Base-by-base conservation (phyloP, 1,140 invertebrate genomes). In the Leptopilina boulardi region DNA sequence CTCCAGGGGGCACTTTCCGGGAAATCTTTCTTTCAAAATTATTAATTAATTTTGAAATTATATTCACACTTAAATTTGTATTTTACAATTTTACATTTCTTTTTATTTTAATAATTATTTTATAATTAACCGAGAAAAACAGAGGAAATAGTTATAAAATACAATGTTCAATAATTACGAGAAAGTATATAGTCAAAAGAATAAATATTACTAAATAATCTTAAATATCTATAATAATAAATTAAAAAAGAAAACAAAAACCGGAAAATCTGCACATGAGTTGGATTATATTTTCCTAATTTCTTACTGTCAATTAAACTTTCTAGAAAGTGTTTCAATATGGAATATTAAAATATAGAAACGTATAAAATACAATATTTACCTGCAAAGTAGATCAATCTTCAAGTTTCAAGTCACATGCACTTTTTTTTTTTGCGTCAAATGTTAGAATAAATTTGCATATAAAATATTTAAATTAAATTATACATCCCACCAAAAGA, bases 361-460 rank as follows among this genome's bases (percentile, higher is more conserved):
- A 38, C 34, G 42, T 44, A n/a, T 44, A 44, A n/a, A 44, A 44
- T 44, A 44, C n/a, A n/a, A n/a, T n/a, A 51, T n/a, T 51, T 51
- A 1, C 47, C n/a, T 51, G n/a, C 4, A 51, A 51, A 51, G 47
- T 44, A 51, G n/a, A 51, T 51, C n/a, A 51, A 0, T 51, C 47
- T 51, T 51, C 13, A 0, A 51, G 13, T 51, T 6, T n/a, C 15
- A 8, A 51, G 15, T 38, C 34, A 38, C 34, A 38, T 51, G 47
- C n/a, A 51, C 47, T 51, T 6, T 6, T 51, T 51, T 18, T 3
- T 51, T n/a, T n/a, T n/a, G n/a, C n/a, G n/a, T 18, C 15, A 18
- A 51, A 41, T 4, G n/a, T 18, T 51, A n/a, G n/a, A 51, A 18
- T 51, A 51, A 51, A 51, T 51, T 51, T 51, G 47, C 47, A 51